Conservation (phyloP, 2,113 vertebrate species). For the Lepus europaeus region DNA sequence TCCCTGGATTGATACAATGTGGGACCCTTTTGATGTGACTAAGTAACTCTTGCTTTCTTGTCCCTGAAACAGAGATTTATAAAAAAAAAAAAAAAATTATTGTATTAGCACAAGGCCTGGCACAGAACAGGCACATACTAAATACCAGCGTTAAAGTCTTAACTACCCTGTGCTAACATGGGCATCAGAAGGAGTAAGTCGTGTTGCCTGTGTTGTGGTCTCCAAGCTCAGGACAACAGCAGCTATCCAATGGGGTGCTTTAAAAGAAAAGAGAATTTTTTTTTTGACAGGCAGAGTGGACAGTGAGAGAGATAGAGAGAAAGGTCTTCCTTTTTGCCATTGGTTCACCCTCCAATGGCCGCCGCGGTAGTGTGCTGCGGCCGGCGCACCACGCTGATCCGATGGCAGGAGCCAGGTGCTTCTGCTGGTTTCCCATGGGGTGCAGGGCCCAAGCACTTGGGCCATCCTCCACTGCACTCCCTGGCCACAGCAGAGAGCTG, state of each 20-base stretch:
- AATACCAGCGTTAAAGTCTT: not conserved
- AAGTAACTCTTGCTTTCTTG: not conserved
- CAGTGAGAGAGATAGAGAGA: too few relatives aligned
- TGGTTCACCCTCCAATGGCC: too few relatives aligned
- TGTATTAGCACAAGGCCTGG: not conserved
- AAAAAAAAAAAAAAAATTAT: not conserved
- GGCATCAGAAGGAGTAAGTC: not conserved
- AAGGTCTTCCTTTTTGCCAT: too few relatives aligned
- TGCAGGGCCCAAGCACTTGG: too few relatives aligned
- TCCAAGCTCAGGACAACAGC: not conserved
- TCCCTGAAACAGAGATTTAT: not conserved
- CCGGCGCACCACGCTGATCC: too few relatives aligned
- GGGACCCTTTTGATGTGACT: conserved; percentile 31
- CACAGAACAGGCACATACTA: not conserved
- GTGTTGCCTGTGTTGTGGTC: not conserved
- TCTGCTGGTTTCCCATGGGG: too few relatives aligned
- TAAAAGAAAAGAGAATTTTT: conserved; percentile 25
- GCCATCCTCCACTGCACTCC: too few relatives aligned
- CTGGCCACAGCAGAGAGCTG: too few relatives aligned
- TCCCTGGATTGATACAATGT: not conserved
- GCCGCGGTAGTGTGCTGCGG: too few relatives aligned
- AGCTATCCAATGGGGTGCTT: not conserved
- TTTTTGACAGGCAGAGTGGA: too few relatives aligned
- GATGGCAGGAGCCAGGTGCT: too few relatives aligned
- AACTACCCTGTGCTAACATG: not conserved